Percentiles rank a stretch among this genome's conserved stretches.
Evolutionary conservation across 2,113 vertebrate genomes (phyloP).

Genomic region (Cochlearius cochlearius): DNA sequence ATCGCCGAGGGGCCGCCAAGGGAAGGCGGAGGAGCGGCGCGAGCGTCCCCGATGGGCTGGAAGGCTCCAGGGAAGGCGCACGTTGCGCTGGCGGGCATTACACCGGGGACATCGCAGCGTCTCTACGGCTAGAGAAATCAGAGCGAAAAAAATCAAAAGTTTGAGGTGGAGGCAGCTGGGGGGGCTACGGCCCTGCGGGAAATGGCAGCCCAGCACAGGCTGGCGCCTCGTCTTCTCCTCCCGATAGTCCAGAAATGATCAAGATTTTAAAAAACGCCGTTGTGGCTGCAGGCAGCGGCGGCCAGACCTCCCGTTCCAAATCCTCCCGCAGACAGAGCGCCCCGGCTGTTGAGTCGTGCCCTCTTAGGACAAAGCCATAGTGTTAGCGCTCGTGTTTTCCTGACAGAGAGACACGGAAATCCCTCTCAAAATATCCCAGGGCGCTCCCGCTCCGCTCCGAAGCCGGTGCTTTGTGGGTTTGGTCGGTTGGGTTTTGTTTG

Average conservation of each 20-base stretch:
- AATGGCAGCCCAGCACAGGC: background rate
- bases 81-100: background rate
- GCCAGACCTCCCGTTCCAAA: background rate
- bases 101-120: background rate
- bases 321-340: no score
- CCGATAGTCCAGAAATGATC: background rate
- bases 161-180: background rate
- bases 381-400: rapidly evolving
- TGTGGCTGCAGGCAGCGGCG: rapidly evolving
- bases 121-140: background rate
- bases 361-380: background rate
- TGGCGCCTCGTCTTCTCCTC: background rate
- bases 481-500: no score
- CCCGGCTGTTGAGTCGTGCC: background rate
- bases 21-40: background rate
- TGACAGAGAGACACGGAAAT: background rate
- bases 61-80: background rate
- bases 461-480: background rate
- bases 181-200: background rate
- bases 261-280: background rate
- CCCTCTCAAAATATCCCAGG: background rate
- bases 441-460: rapidly evolving
- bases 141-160: background rate
- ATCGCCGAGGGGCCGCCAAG: background rate
- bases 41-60: background rate